Evolutionary conservation across 2,113 vertebrate genomes (phyloP).

Genomic region (Proteles cristata): DNA sequence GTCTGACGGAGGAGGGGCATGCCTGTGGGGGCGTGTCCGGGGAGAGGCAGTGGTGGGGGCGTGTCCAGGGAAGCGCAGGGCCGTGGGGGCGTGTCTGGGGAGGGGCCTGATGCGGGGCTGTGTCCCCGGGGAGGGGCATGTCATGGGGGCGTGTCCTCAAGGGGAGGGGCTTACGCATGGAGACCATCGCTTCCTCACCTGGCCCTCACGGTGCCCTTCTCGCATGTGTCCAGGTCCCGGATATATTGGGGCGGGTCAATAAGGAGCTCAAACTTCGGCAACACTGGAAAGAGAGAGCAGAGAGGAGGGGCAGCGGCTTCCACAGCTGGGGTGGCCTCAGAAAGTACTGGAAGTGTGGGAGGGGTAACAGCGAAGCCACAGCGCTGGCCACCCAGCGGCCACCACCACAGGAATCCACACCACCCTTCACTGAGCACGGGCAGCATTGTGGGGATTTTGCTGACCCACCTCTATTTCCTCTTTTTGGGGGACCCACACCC

Average conservation of each 20-base stretch:
- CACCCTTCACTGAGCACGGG: rapidly evolving
- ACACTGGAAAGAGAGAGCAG: constrained; percentile 82
- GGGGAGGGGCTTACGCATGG: not conserved
- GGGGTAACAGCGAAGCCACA: not conserved
- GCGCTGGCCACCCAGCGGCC: rapidly evolving
- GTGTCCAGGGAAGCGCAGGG: not conserved
- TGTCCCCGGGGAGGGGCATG: not conserved
- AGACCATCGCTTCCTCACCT: constrained; percentile 84
- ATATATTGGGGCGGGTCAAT: constrained; percentile 91
- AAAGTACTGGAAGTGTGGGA: not conserved
- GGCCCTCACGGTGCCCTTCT: constrained; percentile 91
- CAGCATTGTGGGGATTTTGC: not conserved
- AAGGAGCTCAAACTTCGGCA: constrained; percentile 94
- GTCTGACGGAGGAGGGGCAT: not conserved
- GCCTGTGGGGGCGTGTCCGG: not conserved
- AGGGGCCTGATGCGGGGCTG: too few species aligned
- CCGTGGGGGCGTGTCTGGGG: too few species aligned
- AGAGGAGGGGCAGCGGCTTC: not conserved
- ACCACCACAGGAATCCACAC: not conserved
- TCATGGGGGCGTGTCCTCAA: not conserved
- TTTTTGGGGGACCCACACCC: not conserved
- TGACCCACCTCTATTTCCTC: not conserved
- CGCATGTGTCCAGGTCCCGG: constrained; percentile 90
- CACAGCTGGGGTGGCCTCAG: not conserved
- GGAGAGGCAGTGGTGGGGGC: not conserved